A percentile compares a stretch with the other conserved stretches of the same genome.
Evolutionary conservation across 2,797 vertebrate genomes (phyloP).

Genomic region (Intellagama lesueurii): DNA sequence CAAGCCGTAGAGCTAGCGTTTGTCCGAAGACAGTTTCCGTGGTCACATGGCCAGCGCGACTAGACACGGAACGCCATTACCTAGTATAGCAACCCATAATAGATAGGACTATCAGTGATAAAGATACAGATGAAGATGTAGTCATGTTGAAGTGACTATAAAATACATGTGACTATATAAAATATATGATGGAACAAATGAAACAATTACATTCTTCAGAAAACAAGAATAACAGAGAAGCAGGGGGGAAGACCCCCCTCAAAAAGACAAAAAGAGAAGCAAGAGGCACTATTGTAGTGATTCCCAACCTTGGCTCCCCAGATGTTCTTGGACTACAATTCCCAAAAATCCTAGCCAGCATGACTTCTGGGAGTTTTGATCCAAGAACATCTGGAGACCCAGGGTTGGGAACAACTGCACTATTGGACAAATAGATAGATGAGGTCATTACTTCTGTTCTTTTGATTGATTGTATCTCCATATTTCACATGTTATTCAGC

Average conservation of each 20-base stretch:
- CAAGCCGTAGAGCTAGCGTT: too few relatives aligned
- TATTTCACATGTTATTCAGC: background rate
- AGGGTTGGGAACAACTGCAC: background rate
- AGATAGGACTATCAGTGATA: background rate
- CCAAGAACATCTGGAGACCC: too few relatives aligned
- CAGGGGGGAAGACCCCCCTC: background rate
- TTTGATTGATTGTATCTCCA: background rate
- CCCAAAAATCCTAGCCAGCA: too few relatives aligned
- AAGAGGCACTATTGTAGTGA: background rate
- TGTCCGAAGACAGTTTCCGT: too few relatives aligned
- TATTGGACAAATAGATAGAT: background rate
- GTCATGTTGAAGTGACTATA: background rate
- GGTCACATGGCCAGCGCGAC: too few relatives aligned
- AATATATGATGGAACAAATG: background rate
- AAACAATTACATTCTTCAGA: background rate
- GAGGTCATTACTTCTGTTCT: background rate
- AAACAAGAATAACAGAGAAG: background rate
- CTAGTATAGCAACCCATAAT: background rate
- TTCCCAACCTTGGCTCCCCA: too few relatives aligned
- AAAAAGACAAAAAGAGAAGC: too few relatives aligned
- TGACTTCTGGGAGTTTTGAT: too few relatives aligned
- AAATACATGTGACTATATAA: background rate
- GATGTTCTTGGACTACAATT: too few relatives aligned
- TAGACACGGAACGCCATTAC: too few relatives aligned
- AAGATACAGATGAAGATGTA: background rate